Evolutionary conservation across 2,113 vertebrate species (phyloP).

Genomic region (Oncorhynchus kisutch): DNA sequence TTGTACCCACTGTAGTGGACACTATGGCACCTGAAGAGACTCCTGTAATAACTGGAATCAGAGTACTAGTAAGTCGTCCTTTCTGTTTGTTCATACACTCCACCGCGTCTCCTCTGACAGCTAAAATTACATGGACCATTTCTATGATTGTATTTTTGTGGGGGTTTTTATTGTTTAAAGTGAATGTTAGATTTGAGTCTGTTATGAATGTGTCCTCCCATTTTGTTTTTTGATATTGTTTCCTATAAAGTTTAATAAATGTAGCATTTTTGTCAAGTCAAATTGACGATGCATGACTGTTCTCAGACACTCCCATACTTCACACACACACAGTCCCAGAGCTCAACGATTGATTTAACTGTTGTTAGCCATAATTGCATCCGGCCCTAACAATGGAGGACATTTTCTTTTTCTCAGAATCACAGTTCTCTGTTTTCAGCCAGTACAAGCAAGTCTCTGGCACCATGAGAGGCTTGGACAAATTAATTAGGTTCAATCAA

Average conservation of each 20-base stretch:
- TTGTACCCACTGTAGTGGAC: not conserved
- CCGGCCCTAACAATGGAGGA: constrained; percentile 19
- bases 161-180: constrained; percentile 41
- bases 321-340: constrained; percentile 8
- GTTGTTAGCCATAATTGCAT: constrained; percentile 13
- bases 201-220: constrained; percentile 52
- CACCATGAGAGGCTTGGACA: constrained; percentile 12
- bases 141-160: constrained; percentile 40
- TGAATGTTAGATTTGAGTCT: constrained; percentile 54
- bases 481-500: constrained; percentile 38
- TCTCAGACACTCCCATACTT: constrained; percentile 1
- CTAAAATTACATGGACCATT: constrained; percentile 14
- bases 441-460: constrained; percentile 26
- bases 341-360: constrained; percentile 15
- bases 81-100: constrained; percentile 42
- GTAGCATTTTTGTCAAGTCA: constrained; percentile 55
- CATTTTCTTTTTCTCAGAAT: not conserved
- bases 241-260: constrained; percentile 55
- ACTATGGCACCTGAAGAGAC: not conserved
- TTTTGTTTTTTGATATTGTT: constrained; percentile 40
- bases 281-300: constrained; percentile 36
- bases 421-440: constrained; percentile 20
- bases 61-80: constrained; percentile 24
- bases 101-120: constrained; percentile 30
- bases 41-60: not conserved